phyloP scores from a whole-genome alignment of 2,797 vertebrate genomes.

The Phalanger gymnotis region DNA sequence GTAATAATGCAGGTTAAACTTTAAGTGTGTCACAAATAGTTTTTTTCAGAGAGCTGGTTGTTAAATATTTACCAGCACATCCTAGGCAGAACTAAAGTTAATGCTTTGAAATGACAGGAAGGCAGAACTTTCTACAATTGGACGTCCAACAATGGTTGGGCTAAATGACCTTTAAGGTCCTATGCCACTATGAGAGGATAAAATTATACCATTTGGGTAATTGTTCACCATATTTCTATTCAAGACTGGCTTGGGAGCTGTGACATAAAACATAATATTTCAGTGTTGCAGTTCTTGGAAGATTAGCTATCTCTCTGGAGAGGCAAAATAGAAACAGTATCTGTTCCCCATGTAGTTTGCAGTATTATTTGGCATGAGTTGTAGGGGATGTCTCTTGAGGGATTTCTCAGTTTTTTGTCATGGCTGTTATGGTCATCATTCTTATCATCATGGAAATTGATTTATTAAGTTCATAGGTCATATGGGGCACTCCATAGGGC shows the following conservation, averaged over 20 bases:
- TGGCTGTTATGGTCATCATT: neutral
- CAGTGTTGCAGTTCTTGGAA: neutral
- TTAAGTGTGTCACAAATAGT: neutral
- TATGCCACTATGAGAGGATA: neutral
- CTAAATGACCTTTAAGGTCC: neutral
- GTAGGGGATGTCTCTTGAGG: neutral
- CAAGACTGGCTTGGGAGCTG: neutral
- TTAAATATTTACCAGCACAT: neutral
- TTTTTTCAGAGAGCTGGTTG: neutral
- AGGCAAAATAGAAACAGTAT: neutral
- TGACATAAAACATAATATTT: neutral
- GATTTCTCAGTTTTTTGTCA: neutral
- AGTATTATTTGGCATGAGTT: neutral
- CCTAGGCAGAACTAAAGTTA: neutral
- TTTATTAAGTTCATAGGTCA: neutral
- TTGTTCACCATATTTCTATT: neutral
- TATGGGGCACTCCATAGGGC: neutral
- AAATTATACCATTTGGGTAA: neutral
- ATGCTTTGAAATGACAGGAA: neutral
- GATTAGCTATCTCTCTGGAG: neutral
- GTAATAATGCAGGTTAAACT: neutral
- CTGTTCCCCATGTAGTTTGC: neutral
- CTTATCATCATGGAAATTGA: neutral
- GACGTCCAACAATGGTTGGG: neutral
- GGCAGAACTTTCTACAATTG: neutral